These are phyloP conservation scores for Acrossocheilus wenchowensis DNA, from an alignment of 2,797 vertebrate genomes.

Conservation along the genomic window DNA sequence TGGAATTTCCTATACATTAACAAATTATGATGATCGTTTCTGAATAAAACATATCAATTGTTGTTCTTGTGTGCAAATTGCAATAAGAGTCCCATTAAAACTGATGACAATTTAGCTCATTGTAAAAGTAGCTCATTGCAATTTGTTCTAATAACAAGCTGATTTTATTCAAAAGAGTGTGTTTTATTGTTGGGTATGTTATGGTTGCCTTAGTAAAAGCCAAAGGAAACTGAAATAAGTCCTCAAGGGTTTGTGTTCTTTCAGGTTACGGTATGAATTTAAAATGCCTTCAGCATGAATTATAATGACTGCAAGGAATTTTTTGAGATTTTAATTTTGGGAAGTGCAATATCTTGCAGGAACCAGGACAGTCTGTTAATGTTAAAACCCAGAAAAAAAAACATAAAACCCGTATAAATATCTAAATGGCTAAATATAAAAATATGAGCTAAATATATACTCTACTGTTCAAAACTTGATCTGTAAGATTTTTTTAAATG, in stretches of 20 bases:
- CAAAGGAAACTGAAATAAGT: neutral
- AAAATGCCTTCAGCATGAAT: neutral
- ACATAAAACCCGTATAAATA: neutral
- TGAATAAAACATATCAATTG: neutral
- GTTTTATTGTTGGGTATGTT: neutral
- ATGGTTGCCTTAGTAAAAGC: constrained; percentile 2
- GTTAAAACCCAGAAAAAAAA: neutral
- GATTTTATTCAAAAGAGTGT: neutral
- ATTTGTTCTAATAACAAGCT: constrained; percentile 11
- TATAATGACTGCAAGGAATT: neutral
- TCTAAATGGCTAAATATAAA: too few relatives aligned
- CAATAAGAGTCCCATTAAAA: neutral
- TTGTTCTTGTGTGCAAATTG: neutral
- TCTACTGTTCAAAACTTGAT: neutral
- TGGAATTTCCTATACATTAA: neutral
- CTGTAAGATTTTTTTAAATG: neutral
- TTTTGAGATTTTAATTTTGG: neutral
- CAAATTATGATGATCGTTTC: neutral
- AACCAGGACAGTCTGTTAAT: neutral
- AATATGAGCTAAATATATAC: neutral
- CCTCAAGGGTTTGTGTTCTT: neutral
- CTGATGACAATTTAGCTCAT: neutral
- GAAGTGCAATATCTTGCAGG: neutral
- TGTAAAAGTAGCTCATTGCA: constrained; percentile 13
- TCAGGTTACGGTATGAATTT: neutral